Evolutionary conservation across 2,113 vertebrate genomes (phyloP).

Genomic region (Cariama cristata): DNA sequence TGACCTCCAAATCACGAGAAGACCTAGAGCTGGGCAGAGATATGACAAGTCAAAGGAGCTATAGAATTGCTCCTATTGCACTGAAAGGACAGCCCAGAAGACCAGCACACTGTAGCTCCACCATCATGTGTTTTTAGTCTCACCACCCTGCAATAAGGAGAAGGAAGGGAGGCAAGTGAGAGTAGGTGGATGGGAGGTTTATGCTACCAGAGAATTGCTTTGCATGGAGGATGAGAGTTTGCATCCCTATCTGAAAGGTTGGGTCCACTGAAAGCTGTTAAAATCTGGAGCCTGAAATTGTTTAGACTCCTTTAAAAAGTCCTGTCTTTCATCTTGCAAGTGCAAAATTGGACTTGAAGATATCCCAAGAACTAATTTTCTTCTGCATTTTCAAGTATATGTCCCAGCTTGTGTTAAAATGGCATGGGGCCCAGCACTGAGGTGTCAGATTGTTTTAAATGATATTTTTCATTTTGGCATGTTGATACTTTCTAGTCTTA

Average conservation of each 20-base stretch:
- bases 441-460: constrained; percentile 57
- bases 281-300: constrained; percentile 41
- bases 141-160: not conserved
- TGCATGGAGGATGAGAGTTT: constrained; percentile 9
- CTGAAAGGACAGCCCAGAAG: not conserved
- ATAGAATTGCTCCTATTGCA: not conserved
- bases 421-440: constrained; percentile 26
- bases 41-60: not conserved
- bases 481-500: constrained; percentile 51
- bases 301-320: constrained; percentile 49
- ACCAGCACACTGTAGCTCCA: not conserved
- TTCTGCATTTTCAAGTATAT: not conserved
- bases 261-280: constrained; percentile 30
- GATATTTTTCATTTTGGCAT: constrained; percentile 42
- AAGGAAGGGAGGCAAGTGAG: not conserved
- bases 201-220: not conserved
- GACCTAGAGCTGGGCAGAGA: not conserved
- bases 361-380: constrained; percentile 45
- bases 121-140: not conserved
- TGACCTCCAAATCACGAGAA: not conserved
- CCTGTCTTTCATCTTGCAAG: constrained; percentile 39
- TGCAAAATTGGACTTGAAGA: constrained; percentile 53
- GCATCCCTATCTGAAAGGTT: constrained; percentile 13
- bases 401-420: constrained; percentile 41
- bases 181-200: not conserved